Base-by-base conservation (phyloP, 2,888 invertebrate genomes). In the Neria commutata region DNA sequence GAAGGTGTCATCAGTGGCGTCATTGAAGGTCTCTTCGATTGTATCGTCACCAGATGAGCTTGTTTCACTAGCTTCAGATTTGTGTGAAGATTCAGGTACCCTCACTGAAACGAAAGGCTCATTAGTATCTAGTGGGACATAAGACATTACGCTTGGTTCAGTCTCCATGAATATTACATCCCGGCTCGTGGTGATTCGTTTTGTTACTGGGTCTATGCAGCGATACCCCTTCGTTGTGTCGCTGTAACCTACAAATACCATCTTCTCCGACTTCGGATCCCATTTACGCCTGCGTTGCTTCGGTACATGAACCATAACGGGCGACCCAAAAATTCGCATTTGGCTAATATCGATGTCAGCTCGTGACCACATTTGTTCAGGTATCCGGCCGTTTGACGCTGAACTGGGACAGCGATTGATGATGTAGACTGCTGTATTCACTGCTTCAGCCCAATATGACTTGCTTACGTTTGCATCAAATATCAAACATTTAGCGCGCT, bases 361-460 rank as follows among this genome's bases (percentile, higher is more conserved):
- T n/a, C 11, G 19, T 61, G 5, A 19, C 58, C 79, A 81, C 4
- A 70, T 14, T 61, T 81, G 78, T 54, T 70, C 69, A 1, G 80
- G 75, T 2, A 76, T 75, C 60, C 62, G 63, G 14, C 54, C 8
- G 2, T 62, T 46, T 8, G 46, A 17, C 4, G 56, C 3, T 23
- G 53, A 48, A 21, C 42, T 25, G 10, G 37, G 42, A n/a, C 48
- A 54, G 11, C 56, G 48, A 33, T 63, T 61, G 10, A 56, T 57
- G 8, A 66, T 29, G 50, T 64, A 62, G 8, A 25, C 50, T 17
- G 66, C 62, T 29, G 58, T 61, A 29, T 29, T 14, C 25, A 29
- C 11, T 26, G 17, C 17, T 16, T 26, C 48, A 11, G 48, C 29
- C 48, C 48, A 49, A n/a, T 17, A 26, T 14, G 16, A n/a, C 8